Base-by-base conservation (phyloP, 2,113 vertebrate genomes). In the Seriola quinqueradiata region DNA sequence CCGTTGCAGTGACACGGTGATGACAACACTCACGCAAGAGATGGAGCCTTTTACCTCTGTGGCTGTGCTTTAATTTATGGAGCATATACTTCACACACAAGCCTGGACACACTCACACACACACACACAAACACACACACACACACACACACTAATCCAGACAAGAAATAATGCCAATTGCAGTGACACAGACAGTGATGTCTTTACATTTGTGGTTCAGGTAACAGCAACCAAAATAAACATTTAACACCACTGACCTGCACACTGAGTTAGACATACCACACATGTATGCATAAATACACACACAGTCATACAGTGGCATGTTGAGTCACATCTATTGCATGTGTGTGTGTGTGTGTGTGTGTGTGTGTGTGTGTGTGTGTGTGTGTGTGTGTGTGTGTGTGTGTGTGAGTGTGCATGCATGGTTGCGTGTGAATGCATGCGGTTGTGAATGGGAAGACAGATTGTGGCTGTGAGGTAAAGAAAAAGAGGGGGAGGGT, bases 391-490 rank as follows among this genome's bases (percentile, higher is more conserved):
- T 46, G 14, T 67, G 48, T 70, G 74, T 64, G 65, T n/a, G 58
- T 72, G 48, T 44, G 60, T 67, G 80, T 23, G n/a, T 58, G 68
- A 59, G 75, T 68, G 65, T 81, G 36, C 17, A 40, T 68, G 75
- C 83, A 66, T 77, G 73, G 60, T 8, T 88, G 66, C 25, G 8
- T 75, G 58, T 70, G 77, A 81, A 61, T 54, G 59, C 59, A 44
- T 52, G 63, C 55, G 74, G 78, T 55, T 58, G 54, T 82, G 87
- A 78, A 55, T 61, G 57, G 71, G 70, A 85, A 83, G 72, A 88
- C 84, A 87, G 84, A 82, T 55, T 82, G 77, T 86, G 77, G 70
- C 54, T 32, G 64, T 50, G 79, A 84, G 77, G 84, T 88, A 84
- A 84, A 83, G 79, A 80, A 69, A 61, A 69, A n/a, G 34, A 34